Percentiles rank a stretch among this genome's conserved stretches.
Conservation (phyloP, 2,113 vertebrate genomes). For the Chrysochloris asiatica region DNA sequence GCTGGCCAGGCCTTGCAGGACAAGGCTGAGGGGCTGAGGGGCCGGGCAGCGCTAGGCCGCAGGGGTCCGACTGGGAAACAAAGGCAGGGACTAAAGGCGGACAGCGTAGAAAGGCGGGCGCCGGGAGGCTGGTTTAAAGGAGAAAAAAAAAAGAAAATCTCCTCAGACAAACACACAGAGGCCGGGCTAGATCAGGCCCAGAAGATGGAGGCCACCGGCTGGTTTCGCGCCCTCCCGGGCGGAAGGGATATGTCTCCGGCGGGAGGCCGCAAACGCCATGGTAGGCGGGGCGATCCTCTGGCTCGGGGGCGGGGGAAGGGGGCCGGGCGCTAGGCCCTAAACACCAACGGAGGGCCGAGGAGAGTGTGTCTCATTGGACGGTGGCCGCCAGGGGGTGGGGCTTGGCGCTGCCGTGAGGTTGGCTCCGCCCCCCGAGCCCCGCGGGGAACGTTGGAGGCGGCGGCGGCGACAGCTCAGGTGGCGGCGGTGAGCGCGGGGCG, state of each 20-base stretch:
- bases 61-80: background rate
- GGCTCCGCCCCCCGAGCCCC: slow-evolving; percentile 30
- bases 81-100: background rate
- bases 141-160: rapidly evolving
- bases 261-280: too few relatives aligned
- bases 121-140: too few relatives aligned
- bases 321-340: background rate
- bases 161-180: too few relatives aligned
- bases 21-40: background rate
- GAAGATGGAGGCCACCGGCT: background rate
- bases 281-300: background rate
- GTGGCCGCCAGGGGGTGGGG: background rate
- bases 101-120: rapidly evolving
- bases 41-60: too few relatives aligned
- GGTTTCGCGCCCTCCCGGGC: too few relatives aligned
- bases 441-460: background rate
- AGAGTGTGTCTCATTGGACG: background rate
- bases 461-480: background rate
- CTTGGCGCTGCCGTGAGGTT: background rate
- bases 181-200: background rate
- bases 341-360: too few relatives aligned
- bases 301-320: background rate
- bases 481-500: background rate
- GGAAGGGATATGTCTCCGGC: too few relatives aligned
- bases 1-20: background rate